Evolutionary conservation across 1,140 invertebrate genomes (phyloP), one percentile per base, ranked within the genome.

Genomic region (Heliconius himera): DNA sequence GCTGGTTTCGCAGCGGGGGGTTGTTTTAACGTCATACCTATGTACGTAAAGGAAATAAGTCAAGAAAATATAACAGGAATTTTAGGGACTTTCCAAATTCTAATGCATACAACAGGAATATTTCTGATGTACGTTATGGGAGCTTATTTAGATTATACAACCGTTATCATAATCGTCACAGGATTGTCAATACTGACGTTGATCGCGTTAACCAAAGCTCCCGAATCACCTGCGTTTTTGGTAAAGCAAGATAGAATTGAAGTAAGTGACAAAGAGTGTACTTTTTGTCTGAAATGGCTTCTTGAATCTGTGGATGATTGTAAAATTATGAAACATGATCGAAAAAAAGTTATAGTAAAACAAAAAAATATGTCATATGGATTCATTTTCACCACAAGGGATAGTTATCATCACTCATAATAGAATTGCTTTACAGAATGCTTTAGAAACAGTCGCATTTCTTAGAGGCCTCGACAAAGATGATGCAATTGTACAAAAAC

Each of bases 141-240:
- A 11, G 73, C 78, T 3, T 79, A 75, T 56, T 66, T 79, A 38
- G 49, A 71, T 51, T 79, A 75, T 75, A 70, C 38, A n/a, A 75
- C 82, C 1, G 82, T 88, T 18, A 70, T 85, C 33, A 87, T 81
- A 74, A 82, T 85, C 4, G 73, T 80, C 5, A 72, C 86, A 3
- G 70, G 73, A 3, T 66, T 90, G 13, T 84, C 87, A 0, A 41
- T 87, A 8, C 1, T 84, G 0, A 72, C 70, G 16, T 20, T 41
- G 18, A 1, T 72, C 22, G 33, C 36, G 13, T 72, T 90, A 81
- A 56, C 86, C 13, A 85, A 83, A 54, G 83, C 84, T 20, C 88
- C 88, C 1, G 88, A 89, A 76, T 85, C 85, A 1, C 89, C 89
- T 18, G 81, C 84, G 16, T 89, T 76, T 56, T 51, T 90, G 8